Percentiles rank a stretch among this genome's conserved stretches.
Evolutionary conservation across 2,888 invertebrate species (phyloP).

Genomic region (Pandemis cinnamomeana): DNA sequence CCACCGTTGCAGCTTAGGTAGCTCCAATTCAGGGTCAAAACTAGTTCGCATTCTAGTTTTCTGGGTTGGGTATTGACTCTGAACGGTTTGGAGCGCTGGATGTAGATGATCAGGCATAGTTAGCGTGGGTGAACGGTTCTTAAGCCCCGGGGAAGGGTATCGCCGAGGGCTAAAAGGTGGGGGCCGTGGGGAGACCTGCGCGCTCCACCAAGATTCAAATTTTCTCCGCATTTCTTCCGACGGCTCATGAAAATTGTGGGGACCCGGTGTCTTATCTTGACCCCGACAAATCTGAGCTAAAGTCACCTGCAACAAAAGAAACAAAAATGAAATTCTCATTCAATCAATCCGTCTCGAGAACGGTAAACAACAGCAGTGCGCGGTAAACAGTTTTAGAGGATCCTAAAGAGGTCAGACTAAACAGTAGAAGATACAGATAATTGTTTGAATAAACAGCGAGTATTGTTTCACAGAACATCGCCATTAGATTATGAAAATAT

Average conservation of each 20-base stretch:
- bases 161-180: conserved; percentile 80
- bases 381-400: conserved; percentile 78
- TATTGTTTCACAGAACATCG: conserved; percentile 84
- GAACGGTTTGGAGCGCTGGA: conserved; percentile 90
- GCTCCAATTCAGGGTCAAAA: conserved; percentile 97
- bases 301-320: conserved; percentile 86
- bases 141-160: conserved; percentile 80
- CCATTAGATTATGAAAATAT: conserved; percentile 85
- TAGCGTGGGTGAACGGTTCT: conserved; percentile 78
- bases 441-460: conserved; percentile 76
- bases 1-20: conserved; percentile 98
- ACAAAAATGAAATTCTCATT: conserved; percentile 54
- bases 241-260: conserved; percentile 87
- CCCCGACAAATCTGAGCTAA: conserved; percentile 93
- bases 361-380: conserved; percentile 64
- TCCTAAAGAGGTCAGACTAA: conserved; percentile 83
- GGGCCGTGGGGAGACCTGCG: conserved; percentile 87
- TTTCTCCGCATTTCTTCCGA: conserved; percentile 93
- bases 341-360: conserved; percentile 53
- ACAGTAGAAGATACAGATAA: conserved; percentile 80
- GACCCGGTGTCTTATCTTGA: conserved; percentile 87
- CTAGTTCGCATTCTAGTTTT: conserved; percentile 98
- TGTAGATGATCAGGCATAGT: conserved; percentile 85
- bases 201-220: conserved; percentile 96
- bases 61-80: conserved; percentile 91